Percentiles rank a stretch among this genome's conserved stretches.
phyloP scores from a whole-genome alignment of 1,140 invertebrate genomes.

The Copidosoma floridanum region DNA sequence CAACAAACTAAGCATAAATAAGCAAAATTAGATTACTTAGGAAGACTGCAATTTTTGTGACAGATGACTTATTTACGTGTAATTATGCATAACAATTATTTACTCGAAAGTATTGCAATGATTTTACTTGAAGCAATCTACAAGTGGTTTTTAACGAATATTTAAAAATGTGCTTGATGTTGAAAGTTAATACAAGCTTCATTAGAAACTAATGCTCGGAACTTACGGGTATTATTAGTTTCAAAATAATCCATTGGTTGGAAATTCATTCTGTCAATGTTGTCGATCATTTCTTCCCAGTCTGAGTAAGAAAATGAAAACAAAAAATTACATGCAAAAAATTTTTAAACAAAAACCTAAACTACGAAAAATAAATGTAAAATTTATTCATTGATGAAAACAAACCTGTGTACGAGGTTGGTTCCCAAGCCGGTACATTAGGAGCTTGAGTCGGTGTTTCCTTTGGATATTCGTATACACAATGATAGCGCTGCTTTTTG shows the following conservation, averaged over 20 bases:
- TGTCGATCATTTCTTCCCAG: conserved; percentile 54
- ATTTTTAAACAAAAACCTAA: conserved; percentile 1
- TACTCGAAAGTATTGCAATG: too few relatives aligned
- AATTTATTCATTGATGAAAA: conserved; percentile 1
- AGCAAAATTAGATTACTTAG: too few relatives aligned
- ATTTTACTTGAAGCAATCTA: too few relatives aligned
- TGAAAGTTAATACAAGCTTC: too few relatives aligned
- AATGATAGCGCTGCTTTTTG: conserved; percentile 79
- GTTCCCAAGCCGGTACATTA: conserved; percentile 44
- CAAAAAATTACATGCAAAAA: too few relatives aligned
- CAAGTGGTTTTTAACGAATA: too few relatives aligned
- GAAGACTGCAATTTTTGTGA: too few relatives aligned
- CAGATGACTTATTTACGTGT: too few relatives aligned
- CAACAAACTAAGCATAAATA: too few relatives aligned
- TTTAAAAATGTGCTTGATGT: too few relatives aligned
- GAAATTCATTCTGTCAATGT: conserved; percentile 44
- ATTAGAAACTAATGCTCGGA: too few relatives aligned
- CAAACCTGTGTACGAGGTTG: conserved; percentile 48
- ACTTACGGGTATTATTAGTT: conserved; percentile 41
- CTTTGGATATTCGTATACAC: conserved; percentile 78
- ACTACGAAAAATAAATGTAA: conserved; percentile 4
- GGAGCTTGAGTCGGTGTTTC: conserved; percentile 55
- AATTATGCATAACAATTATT: too few relatives aligned
- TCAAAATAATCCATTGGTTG: conserved; percentile 52
- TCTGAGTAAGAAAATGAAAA: conserved; percentile 39